Conservation (phyloP, 2,888 invertebrate genomes). For the Acanthosoma haemorrhoidale region DNA sequence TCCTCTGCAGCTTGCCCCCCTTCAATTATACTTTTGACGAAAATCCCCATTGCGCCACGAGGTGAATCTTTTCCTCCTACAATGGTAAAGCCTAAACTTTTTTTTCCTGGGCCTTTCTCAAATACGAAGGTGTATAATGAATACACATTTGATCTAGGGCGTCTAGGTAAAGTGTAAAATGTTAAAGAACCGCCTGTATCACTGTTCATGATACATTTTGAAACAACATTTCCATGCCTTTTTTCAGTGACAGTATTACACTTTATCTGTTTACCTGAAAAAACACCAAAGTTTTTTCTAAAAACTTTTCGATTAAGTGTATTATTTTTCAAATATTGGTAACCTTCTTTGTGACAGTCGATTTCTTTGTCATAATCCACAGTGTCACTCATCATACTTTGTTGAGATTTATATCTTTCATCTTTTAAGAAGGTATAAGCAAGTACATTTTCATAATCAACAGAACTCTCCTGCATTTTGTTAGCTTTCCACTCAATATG, state of each 20-base stretch:
- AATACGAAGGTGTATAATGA: conserved; percentile 67
- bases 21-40: conserved; percentile 76
- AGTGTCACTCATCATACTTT: conserved; percentile 1
- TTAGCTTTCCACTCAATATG: conserved; percentile 36
- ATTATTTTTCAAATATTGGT: conserved; percentile 31
- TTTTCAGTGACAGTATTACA: conserved; percentile 36
- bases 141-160: conserved; percentile 62
- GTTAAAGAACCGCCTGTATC: conserved; percentile 30
- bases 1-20: conserved; percentile 79
- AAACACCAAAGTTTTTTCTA: conserved; percentile 33
- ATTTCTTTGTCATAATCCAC: conserved; percentile 22
- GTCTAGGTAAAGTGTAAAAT: conserved; percentile 67
- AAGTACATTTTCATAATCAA: conserved; percentile 61
- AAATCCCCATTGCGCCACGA: conserved; percentile 77
- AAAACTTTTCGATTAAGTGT: conserved; percentile 35
- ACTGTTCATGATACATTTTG: conserved; percentile 21
- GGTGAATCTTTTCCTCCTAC: conserved; percentile 83
- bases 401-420: conserved; percentile 39
- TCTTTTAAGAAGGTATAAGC: conserved; percentile 46
- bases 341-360: conserved; percentile 18
- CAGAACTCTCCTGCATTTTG: conserved; percentile 60
- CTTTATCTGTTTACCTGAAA: conserved; percentile 31
- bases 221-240: conserved; percentile 33
- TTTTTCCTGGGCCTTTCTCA: conserved; percentile 75
- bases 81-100: conserved; percentile 82